phyloP scores from a whole-genome alignment of 2,888 invertebrate genomes.

The Ganaspis brasiliensis region DNA sequence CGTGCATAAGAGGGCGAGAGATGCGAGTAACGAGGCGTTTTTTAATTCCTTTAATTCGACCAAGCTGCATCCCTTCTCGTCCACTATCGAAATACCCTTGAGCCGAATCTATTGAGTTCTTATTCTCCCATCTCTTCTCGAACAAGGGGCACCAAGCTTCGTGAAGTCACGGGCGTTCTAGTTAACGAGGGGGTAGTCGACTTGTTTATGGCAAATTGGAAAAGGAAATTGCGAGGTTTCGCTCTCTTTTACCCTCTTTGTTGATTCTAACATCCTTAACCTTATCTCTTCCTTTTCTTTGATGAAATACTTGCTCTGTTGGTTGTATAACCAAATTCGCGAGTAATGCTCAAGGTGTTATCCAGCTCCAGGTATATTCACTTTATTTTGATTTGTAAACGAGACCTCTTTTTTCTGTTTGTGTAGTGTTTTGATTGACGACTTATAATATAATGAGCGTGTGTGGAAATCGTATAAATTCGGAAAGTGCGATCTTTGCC shows the following conservation, averaged over 20 bases:
- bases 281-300: constrained; percentile 42
- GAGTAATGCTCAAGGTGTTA: too few species aligned
- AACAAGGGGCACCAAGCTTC: constrained; percentile 56
- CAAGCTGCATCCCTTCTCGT: constrained; percentile 64
- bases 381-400: too few species aligned
- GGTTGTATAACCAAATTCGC: background rate
- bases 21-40: constrained; percentile 76
- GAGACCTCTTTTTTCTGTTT: too few species aligned
- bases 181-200: constrained; percentile 72
- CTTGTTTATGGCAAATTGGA: constrained; percentile 80
- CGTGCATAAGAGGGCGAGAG: constrained; percentile 60
- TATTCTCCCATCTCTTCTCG: constrained; percentile 52
- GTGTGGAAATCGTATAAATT: too few species aligned
- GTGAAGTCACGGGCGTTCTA: constrained; percentile 70
- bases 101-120: constrained; percentile 48
- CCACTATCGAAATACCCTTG: constrained; percentile 63
- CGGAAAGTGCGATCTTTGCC: too few species aligned
- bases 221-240: constrained; percentile 78
- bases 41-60: constrained; percentile 77
- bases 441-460: too few species aligned
- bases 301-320: background rate
- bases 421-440: too few species aligned
- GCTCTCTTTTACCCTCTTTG: constrained; percentile 43
- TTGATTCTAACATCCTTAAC: constrained; percentile 53
- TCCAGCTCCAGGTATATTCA: too few species aligned